A percentile compares a stretch with the other conserved stretches of the same genome.
phyloP scores from a whole-genome alignment of 2,888 invertebrate genomes.

The Tribolium freemani region DNA sequence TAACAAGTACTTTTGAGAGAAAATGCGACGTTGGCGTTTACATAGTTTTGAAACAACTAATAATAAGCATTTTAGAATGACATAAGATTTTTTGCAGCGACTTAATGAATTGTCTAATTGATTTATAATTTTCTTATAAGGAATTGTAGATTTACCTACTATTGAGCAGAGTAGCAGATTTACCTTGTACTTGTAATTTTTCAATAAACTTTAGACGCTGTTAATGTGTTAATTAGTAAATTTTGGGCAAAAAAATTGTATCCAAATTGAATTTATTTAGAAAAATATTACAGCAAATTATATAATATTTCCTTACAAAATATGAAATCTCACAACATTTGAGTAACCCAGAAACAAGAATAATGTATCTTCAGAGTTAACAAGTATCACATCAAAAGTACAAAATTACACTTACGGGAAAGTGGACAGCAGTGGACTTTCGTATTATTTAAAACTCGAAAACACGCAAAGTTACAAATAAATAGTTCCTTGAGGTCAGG shows the following conservation, averaged over 20 bases:
- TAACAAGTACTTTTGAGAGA: too few relatives aligned
- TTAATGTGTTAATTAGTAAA: not conserved
- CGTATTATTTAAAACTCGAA: too few relatives aligned
- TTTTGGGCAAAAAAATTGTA: not conserved
- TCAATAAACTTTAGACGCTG: too few relatives aligned
- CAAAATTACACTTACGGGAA: not conserved
- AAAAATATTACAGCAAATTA: conserved; percentile 32
- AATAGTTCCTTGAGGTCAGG: conserved; percentile 10
- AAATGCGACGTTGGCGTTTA: too few relatives aligned
- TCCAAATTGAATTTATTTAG: conserved; percentile 2
- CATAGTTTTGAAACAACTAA: too few relatives aligned
- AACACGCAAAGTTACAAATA: not conserved
- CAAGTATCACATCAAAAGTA: conserved; percentile 22
- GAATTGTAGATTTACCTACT: too few relatives aligned
- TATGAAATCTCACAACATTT: not conserved
- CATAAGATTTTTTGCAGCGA: too few relatives aligned
- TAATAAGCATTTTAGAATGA: too few relatives aligned
- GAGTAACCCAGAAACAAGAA: conserved; percentile 17
- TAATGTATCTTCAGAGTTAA: conserved; percentile 5
- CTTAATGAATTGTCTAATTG: too few relatives aligned
- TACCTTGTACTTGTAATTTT: too few relatives aligned
- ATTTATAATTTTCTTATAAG: too few relatives aligned
- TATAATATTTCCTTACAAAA: conserved; percentile 16
- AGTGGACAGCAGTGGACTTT: too few relatives aligned
- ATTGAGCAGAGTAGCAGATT: not conserved